These are phyloP conservation scores for Sturmia bella DNA, from an alignment of 2,888 invertebrate species.

Conservation along the genomic window DNA sequence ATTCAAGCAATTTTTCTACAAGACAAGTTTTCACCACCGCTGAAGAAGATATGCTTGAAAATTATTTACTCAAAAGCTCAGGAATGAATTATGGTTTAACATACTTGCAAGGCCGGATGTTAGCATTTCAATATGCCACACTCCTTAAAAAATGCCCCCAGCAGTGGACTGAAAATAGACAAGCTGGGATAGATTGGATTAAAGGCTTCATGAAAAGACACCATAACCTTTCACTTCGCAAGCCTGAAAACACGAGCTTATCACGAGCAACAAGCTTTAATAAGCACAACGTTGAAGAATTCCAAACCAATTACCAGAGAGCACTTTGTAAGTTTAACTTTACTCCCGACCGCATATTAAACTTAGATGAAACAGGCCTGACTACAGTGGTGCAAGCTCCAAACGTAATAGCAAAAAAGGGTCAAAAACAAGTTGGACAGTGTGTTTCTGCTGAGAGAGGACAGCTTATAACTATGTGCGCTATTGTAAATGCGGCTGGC, in stretches of 20 bases:
- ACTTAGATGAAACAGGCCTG: slow-evolving; percentile 70
- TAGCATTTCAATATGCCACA: slow-evolving; percentile 65
- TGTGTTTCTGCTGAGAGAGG: slow-evolving; percentile 73
- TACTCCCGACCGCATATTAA: slow-evolving; percentile 63
- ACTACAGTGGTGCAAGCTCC: slow-evolving; percentile 67
- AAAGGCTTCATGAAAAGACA: slow-evolving; percentile 69
- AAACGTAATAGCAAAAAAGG: slow-evolving; percentile 67
- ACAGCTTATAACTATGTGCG: slow-evolving; percentile 70
- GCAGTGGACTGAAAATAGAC: slow-evolving; percentile 57
- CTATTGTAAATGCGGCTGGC: slow-evolving; percentile 55
- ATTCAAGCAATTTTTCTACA: slow-evolving; percentile 64
- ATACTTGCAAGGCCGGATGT: slow-evolving; percentile 55
- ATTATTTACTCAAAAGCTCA: slow-evolving; percentile 60
- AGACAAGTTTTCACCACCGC: slow-evolving; percentile 62
- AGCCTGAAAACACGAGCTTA: slow-evolving; percentile 69
- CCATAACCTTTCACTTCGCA: slow-evolving; percentile 62
- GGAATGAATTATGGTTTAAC: slow-evolving; percentile 64
- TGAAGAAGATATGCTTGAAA: slow-evolving; percentile 61
- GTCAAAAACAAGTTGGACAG: slow-evolving; percentile 71
- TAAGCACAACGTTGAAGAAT: slow-evolving; percentile 62
- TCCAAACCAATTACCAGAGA: slow-evolving; percentile 67
- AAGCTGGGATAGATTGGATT: slow-evolving; percentile 67
- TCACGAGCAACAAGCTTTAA: slow-evolving; percentile 66
- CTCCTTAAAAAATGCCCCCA: slow-evolving; percentile 59
- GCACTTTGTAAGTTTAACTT: slow-evolving; percentile 66